Conservation (phyloP, 2,797 vertebrate genomes). For the Poeciliopsis gracilis region DNA sequence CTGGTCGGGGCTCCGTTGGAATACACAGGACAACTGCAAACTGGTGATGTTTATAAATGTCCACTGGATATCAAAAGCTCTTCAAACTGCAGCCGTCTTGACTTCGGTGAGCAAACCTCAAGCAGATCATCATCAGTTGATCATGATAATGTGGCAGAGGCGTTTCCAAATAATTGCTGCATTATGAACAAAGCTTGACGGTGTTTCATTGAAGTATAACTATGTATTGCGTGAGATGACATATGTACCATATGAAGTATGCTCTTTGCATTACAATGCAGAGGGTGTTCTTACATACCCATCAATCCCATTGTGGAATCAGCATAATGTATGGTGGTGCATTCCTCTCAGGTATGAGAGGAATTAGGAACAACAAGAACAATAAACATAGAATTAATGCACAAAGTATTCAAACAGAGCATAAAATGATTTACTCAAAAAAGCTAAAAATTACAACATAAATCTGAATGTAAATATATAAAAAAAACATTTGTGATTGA, state of each 20-base stretch:
- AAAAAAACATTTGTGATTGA: neutral
- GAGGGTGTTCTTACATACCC: neutral
- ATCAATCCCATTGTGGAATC: neutral
- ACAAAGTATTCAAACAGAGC: neutral
- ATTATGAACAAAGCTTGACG: neutral
- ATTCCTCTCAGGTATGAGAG: neutral
- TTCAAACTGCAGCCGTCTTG: constrained; percentile 80
- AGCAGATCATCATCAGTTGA: neutral
- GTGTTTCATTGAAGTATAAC: neutral
- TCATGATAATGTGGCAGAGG: neutral
- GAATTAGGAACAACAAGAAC: neutral
- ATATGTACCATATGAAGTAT: neutral
- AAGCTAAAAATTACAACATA: neutral
- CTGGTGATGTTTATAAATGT: constrained; percentile 89
- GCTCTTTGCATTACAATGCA: neutral
- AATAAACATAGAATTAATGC: neutral
- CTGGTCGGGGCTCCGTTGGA: constrained; percentile 90
- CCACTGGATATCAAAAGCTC: constrained; percentile 72
- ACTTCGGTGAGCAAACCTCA: constrained; percentile 64
- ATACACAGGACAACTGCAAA: constrained; percentile 85
- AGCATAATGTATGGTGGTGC: neutral
- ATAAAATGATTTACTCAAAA: neutral
- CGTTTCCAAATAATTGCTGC: neutral
- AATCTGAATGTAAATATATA: neutral
- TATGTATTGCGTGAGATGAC: neutral